Percentiles rank a stretch among this genome's conserved stretches.
Evolutionary conservation across 2,113 vertebrate genomes (phyloP).

Genomic region (Antechinus flavipes): DNA sequence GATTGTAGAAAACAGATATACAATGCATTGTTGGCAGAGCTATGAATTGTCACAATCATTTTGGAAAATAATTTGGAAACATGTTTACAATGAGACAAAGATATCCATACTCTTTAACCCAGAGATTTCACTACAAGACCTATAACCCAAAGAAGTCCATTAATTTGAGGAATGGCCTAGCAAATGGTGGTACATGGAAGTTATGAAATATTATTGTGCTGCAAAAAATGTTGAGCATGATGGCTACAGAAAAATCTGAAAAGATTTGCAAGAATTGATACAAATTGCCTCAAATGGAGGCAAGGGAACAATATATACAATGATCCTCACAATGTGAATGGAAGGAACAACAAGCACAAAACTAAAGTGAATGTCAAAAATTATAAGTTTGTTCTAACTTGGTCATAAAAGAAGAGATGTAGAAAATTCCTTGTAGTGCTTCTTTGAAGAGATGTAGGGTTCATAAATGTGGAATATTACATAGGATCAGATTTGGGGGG

Average conservation of each 20-base stretch:
- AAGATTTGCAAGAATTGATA: not conserved
- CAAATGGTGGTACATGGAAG: not conserved
- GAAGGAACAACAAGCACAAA: not conserved
- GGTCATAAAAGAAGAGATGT: not conserved
- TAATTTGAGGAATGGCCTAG: not conserved
- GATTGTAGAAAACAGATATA: not conserved
- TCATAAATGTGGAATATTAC: not conserved
- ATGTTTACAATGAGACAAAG: not conserved
- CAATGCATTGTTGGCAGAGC: not conserved
- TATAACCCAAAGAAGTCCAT: not conserved
- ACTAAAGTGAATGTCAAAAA: not conserved
- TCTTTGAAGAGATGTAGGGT: not conserved
- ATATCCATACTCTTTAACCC: not conserved
- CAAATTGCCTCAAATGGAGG: not conserved
- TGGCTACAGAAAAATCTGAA: not conserved
- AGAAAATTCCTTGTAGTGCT: not conserved
- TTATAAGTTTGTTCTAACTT: not conserved
- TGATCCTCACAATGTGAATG: not conserved
- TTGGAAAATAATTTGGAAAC: not conserved
- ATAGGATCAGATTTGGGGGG: not conserved
- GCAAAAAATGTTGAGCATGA: not conserved
- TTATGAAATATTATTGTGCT: not conserved
- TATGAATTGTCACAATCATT: not conserved
- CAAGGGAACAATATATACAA: not conserved
- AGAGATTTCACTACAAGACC: not conserved